These are phyloP conservation scores for Meiosimyza decipiens DNA, from an alignment of 2,888 invertebrate species.

Conservation along the genomic window DNA sequence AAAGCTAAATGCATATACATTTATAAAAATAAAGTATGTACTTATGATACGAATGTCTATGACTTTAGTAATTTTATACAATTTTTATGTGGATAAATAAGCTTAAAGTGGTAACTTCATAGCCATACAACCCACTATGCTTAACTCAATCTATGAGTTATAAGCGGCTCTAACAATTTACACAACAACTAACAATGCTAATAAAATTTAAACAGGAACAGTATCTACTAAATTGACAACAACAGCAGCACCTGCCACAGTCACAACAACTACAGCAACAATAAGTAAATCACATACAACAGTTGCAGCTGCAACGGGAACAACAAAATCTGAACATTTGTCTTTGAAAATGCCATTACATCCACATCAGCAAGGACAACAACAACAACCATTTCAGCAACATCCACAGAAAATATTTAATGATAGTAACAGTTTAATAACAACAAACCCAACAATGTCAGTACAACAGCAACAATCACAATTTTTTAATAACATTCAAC, in stretches of 20 bases:
- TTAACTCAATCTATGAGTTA: no score
- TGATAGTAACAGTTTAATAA: not conserved
- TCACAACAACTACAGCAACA: not conserved
- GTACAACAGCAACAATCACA: slow-evolving; percentile 33
- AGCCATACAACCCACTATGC: no score
- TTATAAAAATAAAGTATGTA: no score
- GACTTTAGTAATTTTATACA: no score
- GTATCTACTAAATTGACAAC: slow-evolving; percentile 17
- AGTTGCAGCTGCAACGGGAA: not conserved
- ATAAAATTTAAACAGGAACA: slow-evolving; percentile 10
- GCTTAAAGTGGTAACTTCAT: no score
- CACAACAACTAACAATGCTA: slow-evolving; percentile 34
- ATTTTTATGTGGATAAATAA: no score
- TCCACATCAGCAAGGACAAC: slow-evolving; percentile 33
- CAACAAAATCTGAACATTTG: not conserved
- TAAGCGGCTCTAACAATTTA: no score
- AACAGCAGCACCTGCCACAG: slow-evolving; percentile 36
- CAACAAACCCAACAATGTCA: slow-evolving; percentile 33
- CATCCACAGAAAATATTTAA: slow-evolving; percentile 38
- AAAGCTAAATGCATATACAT: no score
- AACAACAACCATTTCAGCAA: slow-evolving; percentile 30
- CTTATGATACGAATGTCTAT: no score
- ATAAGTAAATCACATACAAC: not conserved
- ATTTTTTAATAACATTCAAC: slow-evolving; percentile 16
- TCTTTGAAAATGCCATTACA: not conserved